phyloP scores from a whole-genome alignment of 2,797 vertebrate species.

The Kryptopterus vitreolus region DNA sequence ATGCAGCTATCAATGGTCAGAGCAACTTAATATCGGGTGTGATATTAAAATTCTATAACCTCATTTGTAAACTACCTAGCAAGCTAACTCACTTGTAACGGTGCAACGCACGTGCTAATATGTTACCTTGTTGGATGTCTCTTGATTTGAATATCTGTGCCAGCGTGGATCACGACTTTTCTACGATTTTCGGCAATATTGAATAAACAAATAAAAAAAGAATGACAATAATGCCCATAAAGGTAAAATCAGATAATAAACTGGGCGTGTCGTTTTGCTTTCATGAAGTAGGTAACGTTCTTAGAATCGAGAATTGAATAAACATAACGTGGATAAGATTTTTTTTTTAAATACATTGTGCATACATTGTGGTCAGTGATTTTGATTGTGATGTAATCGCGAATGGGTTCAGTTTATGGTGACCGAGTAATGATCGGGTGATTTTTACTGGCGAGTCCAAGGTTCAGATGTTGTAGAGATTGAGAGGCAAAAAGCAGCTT shows the following conservation, averaged over 20 bases:
- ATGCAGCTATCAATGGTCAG: not conserved
- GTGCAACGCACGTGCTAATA: not conserved
- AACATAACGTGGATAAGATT: no score
- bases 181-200: not conserved
- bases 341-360: no score
- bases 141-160: no score
- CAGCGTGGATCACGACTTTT: not conserved
- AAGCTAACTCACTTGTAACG: not conserved
- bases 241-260: not conserved
- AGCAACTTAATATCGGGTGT: no score
- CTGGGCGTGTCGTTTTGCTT: not conserved
- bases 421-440: not conserved
- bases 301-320: not conserved
- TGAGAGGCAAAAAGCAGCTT: not conserved
- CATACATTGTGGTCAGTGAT: not conserved
- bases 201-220: not conserved
- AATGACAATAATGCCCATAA: no score
- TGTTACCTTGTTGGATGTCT: no score
- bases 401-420: not conserved
- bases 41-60: not conserved
- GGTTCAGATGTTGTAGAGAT: not conserved
- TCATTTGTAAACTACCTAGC: not conserved
- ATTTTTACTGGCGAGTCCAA: slow-evolving; percentile 13
- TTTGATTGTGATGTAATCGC: not conserved
- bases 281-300: not conserved